Evolutionary conservation across 2,888 invertebrate species (phyloP).

Genomic region (Pristionchus maxplancki): DNA sequence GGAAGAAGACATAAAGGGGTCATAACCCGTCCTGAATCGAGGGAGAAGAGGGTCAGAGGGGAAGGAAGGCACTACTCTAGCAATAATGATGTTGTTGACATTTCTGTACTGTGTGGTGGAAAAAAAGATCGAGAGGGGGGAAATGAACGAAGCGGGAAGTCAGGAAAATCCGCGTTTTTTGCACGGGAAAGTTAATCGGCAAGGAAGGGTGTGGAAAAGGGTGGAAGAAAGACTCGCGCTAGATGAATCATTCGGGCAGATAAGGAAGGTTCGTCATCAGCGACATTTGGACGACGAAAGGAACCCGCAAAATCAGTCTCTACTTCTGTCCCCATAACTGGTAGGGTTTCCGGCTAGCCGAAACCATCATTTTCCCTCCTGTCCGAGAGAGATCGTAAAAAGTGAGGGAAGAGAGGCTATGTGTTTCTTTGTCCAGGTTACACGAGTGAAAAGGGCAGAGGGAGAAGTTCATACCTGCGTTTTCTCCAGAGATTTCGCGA

Average conservation of each 20-base stretch:
- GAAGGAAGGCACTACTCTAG: neutral
- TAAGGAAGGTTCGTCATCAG: conserved; percentile 19
- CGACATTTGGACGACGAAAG: neutral
- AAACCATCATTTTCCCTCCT: conserved; percentile 40
- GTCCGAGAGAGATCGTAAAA: conserved; percentile 33
- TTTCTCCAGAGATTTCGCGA: conserved; percentile 21
- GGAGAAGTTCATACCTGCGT: neutral
- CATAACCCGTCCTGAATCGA: conserved; percentile 17
- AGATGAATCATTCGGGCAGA: conserved; percentile 2
- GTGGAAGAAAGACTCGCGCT: neutral
- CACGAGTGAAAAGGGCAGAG: conserved; percentile 10
- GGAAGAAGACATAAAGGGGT: conserved; percentile 35
- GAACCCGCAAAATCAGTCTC: neutral
- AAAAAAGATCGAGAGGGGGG: neutral
- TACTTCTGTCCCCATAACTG: neutral
- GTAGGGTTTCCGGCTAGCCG: conserved; percentile 5
- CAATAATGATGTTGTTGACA: conserved; percentile 44
- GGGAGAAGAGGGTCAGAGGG: neutral
- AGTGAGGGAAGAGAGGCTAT: neutral
- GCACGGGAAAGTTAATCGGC: neutral
- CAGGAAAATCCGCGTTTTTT: neutral
- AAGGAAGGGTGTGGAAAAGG: neutral
- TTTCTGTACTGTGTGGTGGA: conserved; percentile 23
- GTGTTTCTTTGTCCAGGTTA: conserved; percentile 46
- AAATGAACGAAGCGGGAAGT: neutral